A percentile compares a stretch with the other conserved stretches of the same genome.
These are phyloP conservation scores for Parapristionchus giblindavisi DNA, from an alignment of 2,888 invertebrate genomes.

Conservation along the genomic window DNA sequence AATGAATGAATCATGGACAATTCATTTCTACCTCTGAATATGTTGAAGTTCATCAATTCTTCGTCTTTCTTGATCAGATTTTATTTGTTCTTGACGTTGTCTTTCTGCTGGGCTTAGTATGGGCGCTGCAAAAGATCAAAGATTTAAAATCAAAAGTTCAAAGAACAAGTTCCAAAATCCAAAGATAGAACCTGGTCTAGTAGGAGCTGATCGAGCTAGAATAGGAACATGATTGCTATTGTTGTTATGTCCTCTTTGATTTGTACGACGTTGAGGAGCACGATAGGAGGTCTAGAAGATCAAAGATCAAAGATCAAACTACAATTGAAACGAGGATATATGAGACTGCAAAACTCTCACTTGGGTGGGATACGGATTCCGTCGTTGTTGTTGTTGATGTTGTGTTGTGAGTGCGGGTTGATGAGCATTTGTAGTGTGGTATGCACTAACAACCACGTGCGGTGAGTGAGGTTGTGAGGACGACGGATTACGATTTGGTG, in stretches of 20 bases:
- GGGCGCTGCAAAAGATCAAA: not conserved
- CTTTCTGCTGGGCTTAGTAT: not conserved
- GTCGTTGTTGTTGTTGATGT: not conserved
- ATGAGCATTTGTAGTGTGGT: not conserved
- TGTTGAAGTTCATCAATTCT: constrained; percentile 18
- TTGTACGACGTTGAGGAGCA: not conserved
- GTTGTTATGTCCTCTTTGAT: not conserved
- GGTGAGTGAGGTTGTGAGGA: constrained; percentile 6
- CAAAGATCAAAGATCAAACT: not conserved
- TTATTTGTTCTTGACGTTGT: not conserved
- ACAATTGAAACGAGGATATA: not conserved
- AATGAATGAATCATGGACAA: no score
- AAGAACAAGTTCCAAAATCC: not conserved
- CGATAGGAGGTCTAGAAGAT: constrained; percentile 9
- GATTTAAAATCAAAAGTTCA: not conserved
- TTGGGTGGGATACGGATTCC: constrained; percentile 28
- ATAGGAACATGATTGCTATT: constrained; percentile 26
- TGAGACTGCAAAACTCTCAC: not conserved
- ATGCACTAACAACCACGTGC: not conserved
- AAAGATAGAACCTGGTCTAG: not conserved
- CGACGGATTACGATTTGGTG: constrained; percentile 1
- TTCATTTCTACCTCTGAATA: no score
- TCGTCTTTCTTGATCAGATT: constrained; percentile 18
- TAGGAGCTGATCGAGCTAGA: constrained; percentile 9
- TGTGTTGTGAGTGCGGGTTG: no score